These are phyloP conservation scores for Mythimna loreyi DNA, from an alignment of 2,888 invertebrate genomes.

Conservation along the genomic window DNA sequence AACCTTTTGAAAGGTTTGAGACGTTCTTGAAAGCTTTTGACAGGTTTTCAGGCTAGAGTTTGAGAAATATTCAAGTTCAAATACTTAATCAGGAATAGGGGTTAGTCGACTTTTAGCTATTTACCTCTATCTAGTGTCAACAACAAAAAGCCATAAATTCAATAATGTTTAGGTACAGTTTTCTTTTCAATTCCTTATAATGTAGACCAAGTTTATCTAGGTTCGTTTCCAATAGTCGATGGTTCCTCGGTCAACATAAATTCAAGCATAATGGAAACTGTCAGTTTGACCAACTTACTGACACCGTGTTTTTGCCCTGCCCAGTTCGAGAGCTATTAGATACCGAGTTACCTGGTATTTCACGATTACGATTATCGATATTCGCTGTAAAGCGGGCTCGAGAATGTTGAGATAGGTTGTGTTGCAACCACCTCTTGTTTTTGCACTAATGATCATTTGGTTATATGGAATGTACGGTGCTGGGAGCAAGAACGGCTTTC, in stretches of 20 bases:
- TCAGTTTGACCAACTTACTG: conserved; percentile 39
- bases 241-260: conserved; percentile 17
- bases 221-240: background rate
- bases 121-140: too few relatives aligned
- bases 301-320: conserved; percentile 46
- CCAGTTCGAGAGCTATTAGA: conserved; percentile 46
- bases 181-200: background rate
- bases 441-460: conserved; percentile 82
- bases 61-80: too few relatives aligned
- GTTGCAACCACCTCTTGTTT: conserved; percentile 75
- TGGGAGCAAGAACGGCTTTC: conserved; percentile 83
- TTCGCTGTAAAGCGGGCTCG: conserved; percentile 40
- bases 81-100: too few relatives aligned
- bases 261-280: conserved; percentile 26
- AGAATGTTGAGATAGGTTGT: conserved; percentile 70
- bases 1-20: too few relatives aligned
- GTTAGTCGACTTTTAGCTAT: too few relatives aligned
- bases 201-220: background rate
- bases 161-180: background rate
- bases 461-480: conserved; percentile 74
- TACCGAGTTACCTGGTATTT: conserved; percentile 59
- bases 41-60: too few relatives aligned
- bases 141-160: too few relatives aligned
- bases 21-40: too few relatives aligned
- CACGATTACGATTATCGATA: conserved; percentile 63